Conservation (phyloP, 1,140 invertebrate genomes). For the Apis dorsata region DNA sequence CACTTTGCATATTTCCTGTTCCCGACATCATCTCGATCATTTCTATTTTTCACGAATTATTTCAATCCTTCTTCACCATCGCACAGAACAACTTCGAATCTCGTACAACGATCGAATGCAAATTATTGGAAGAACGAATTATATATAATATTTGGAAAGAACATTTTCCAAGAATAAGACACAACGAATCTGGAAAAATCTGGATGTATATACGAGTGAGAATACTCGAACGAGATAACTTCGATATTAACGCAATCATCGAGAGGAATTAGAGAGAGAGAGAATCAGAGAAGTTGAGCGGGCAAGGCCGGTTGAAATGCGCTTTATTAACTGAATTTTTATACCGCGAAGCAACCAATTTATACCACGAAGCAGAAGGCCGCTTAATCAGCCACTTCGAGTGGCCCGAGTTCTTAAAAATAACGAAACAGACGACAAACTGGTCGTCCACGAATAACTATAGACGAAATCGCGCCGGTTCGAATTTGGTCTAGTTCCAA, state of each 20-base stretch:
- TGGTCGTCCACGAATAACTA: neutral
- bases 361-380: neutral
- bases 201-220: neutral
- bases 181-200: neutral
- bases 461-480: neutral
- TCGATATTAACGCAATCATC: neutral
- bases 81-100: too few species aligned
- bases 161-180: neutral
- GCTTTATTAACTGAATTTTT: neutral
- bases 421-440: neutral
- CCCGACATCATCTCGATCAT: neutral
- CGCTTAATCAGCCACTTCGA: neutral
- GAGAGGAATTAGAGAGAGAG: neutral
- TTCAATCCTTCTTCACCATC: neutral
- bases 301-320: neutral
- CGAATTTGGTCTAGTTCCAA: neutral
- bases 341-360: neutral
- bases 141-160: neutral
- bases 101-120: too few species aligned
- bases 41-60: neutral
- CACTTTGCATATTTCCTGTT: neutral
- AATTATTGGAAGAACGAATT: neutral
- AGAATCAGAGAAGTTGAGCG: neutral
- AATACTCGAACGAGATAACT: neutral
- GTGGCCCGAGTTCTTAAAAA: neutral